A percentile compares a stretch with the other conserved stretches of the same genome.
Conservation (phyloP, 2,797 vertebrate species). For the Anguilla anguilla region DNA sequence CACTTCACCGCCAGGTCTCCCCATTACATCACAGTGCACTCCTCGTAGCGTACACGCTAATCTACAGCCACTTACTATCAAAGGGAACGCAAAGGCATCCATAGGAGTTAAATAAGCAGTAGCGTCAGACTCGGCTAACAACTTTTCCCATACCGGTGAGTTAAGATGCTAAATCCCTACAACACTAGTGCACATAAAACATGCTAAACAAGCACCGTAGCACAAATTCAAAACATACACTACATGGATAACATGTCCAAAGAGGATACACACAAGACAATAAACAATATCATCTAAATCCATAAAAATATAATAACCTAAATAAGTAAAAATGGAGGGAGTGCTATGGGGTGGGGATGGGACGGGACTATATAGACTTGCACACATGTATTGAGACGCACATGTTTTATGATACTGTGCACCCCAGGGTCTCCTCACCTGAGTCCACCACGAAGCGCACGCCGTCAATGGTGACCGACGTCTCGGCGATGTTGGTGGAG, state of each 20-base stretch:
- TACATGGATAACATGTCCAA: background rate
- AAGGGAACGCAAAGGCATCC: background rate
- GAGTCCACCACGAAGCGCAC: conserved; percentile 91
- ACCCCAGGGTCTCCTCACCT: too few relatives aligned
- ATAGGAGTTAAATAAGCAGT: background rate
- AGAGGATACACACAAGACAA: background rate
- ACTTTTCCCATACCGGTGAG: background rate
- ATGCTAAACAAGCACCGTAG: too few relatives aligned
- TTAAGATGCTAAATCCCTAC: background rate
- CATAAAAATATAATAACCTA: background rate
- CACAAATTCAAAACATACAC: too few relatives aligned
- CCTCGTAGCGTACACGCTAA: too few relatives aligned
- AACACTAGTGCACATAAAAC: background rate
- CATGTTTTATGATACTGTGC: too few relatives aligned
- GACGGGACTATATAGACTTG: too few relatives aligned
- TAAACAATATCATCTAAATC: background rate
- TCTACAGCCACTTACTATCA: background rate
- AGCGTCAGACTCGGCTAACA: background rate
- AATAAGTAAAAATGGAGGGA: background rate
- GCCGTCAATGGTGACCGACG: conserved; percentile 91
- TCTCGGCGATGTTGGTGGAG: conserved; percentile 92
- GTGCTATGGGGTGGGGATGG: background rate
- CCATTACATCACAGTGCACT: too few relatives aligned
- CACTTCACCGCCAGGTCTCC: background rate
- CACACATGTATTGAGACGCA: too few relatives aligned